A percentile compares a stretch with the other conserved stretches of the same genome.
Conservation (phyloP, 2,797 vertebrate species). For the Ctenosaura bakeri region DNA sequence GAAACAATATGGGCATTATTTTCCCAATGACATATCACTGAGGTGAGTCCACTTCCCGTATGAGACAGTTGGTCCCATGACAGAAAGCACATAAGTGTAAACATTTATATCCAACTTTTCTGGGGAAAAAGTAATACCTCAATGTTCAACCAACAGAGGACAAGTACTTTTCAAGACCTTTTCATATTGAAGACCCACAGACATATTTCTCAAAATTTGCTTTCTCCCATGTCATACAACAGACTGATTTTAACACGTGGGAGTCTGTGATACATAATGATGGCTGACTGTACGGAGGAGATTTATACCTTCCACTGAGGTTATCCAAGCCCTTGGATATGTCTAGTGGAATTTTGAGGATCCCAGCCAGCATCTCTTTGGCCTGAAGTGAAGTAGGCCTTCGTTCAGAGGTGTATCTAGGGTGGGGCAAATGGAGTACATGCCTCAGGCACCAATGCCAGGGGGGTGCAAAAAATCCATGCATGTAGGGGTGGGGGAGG, state of each 20-base stretch:
- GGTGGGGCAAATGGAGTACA: too few species aligned
- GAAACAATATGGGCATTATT: not conserved
- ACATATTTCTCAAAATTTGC: not conserved
- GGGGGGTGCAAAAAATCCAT: too few species aligned
- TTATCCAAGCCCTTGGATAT: not conserved
- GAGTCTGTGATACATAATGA: not conserved
- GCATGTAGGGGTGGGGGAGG: too few species aligned
- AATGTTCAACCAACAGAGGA: not conserved
- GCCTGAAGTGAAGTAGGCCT: not conserved
- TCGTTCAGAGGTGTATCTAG: too few species aligned
- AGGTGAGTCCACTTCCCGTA: not conserved
- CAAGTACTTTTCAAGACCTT: not conserved
- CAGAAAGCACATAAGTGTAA: not conserved
- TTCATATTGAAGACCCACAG: not conserved
- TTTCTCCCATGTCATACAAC: not conserved
- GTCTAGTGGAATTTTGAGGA: not conserved
- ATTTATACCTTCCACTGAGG: not conserved
- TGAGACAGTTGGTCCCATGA: not conserved
- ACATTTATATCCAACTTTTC: not conserved
- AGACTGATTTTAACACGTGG: not conserved
- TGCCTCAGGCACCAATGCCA: too few species aligned
- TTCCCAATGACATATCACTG: not conserved
- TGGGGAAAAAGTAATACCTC: too few species aligned
- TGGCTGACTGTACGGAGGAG: not conserved
- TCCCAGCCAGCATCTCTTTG: not conserved